Conservation (phyloP, 1,140 invertebrate genomes). For the Laodelphax striatellus region DNA sequence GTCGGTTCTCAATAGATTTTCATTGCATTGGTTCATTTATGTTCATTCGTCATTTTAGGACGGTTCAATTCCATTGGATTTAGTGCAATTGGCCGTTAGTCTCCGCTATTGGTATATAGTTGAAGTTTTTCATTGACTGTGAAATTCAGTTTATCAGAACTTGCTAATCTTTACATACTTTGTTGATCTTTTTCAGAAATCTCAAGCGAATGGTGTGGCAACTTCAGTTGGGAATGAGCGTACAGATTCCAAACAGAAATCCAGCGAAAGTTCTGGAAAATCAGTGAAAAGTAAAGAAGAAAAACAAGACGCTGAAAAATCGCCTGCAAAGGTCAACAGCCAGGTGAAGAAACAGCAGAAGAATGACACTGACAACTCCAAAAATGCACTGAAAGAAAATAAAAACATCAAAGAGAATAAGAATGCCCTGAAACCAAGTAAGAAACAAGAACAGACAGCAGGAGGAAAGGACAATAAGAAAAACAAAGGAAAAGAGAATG, state of each 20-base stretch:
- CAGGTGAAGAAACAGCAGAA: slow-evolving; percentile 28
- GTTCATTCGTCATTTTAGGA: too few relatives aligned
- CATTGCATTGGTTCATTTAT: too few relatives aligned
- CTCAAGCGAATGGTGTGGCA: slow-evolving; percentile 36
- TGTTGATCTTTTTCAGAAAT: slow-evolving; percentile 30
- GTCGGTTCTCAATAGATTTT: too few relatives aligned
- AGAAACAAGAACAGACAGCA: slow-evolving; percentile 34
- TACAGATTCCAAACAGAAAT: slow-evolving; percentile 14
- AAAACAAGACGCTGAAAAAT: slow-evolving; percentile 34
- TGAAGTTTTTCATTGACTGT: too few relatives aligned
- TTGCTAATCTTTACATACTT: too few relatives aligned
- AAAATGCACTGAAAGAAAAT: slow-evolving; percentile 20
- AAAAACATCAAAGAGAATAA: slow-evolving; percentile 30
- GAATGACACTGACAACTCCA: slow-evolving; percentile 12
- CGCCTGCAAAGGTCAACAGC: slow-evolving; percentile 32
- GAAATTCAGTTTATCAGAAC: too few relatives aligned
- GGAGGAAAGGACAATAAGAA: slow-evolving; percentile 26
- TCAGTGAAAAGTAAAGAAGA: slow-evolving; percentile 33
- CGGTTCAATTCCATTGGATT: too few relatives aligned
- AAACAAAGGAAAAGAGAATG: slow-evolving; percentile 33
- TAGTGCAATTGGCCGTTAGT: too few relatives aligned
- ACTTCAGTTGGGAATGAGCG: slow-evolving; percentile 23
- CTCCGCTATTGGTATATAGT: too few relatives aligned
- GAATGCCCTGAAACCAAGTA: slow-evolving; percentile 31
- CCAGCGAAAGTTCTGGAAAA: slow-evolving; percentile 26